Percentiles rank a stretch among this genome's conserved stretches.
Conservation (phyloP, 2,888 invertebrate species). For the Steromphala cineraria region DNA sequence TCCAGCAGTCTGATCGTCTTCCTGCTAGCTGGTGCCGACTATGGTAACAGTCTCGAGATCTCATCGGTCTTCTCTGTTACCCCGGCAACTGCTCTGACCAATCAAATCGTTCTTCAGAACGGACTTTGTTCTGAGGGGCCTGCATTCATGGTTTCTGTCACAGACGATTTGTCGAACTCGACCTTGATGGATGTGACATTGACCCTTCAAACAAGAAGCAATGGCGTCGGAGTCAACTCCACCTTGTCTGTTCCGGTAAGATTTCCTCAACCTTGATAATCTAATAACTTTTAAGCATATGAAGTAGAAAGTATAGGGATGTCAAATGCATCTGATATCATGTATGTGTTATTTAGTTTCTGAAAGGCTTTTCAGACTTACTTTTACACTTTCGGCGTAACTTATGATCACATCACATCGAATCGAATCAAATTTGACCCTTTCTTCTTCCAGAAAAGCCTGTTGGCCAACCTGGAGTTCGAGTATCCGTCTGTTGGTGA, state of each 20-base stretch:
- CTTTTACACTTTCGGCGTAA: no score
- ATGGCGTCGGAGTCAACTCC: not conserved
- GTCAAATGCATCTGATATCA: no score
- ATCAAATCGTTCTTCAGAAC: not conserved
- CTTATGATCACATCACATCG: no score
- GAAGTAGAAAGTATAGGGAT: no score
- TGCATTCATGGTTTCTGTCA: not conserved
- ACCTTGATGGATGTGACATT: not conserved
- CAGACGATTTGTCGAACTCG: not conserved
- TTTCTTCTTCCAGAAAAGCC: no score
- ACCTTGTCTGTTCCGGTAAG: not conserved
- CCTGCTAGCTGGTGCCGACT: not conserved
- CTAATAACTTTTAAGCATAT: no score
- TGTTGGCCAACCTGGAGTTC: no score
- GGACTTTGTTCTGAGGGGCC: not conserved
- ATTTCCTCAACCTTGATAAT: no score
- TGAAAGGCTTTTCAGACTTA: no score
- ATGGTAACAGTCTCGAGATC: not conserved
- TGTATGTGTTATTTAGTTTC: no score
- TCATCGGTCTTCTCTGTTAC: not conserved
- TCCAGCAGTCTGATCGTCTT: not conserved
- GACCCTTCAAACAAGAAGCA: not conserved
- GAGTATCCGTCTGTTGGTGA: no score
- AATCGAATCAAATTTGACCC: no score
- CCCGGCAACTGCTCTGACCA: not conserved